Evolutionary conservation across 1,140 invertebrate species (phyloP).

Genomic region (Ceratosolen fusciceps): DNA sequence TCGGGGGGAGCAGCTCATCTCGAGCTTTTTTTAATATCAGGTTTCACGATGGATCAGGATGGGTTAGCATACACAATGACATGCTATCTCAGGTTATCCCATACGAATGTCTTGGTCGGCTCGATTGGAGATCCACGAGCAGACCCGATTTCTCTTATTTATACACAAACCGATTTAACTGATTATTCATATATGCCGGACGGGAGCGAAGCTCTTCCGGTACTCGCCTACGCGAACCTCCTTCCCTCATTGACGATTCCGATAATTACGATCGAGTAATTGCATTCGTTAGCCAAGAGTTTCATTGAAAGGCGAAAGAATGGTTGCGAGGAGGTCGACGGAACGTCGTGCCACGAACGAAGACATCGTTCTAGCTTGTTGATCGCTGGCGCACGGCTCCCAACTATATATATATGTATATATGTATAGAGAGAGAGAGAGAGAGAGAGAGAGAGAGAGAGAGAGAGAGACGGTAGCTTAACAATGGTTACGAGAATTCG

Average conservation of each 20-base stretch:
- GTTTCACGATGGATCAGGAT: not conserved
- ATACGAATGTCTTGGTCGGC: slow-evolving; percentile 17
- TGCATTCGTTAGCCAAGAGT: no score
- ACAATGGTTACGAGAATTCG: slow-evolving; percentile 6
- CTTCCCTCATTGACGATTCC: slow-evolving; percentile 8
- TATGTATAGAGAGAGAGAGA: no score
- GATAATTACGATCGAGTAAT: slow-evolving; percentile 32
- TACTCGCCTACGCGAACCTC: slow-evolving; percentile 8
- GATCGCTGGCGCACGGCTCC: no score
- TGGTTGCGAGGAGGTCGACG: not conserved
- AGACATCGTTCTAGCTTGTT: no score
- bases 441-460: no score
- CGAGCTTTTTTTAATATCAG: no score
- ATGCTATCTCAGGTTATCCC: not conserved
- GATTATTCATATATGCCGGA: slow-evolving; percentile 28
- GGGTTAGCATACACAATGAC: not conserved
- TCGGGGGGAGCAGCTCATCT: not conserved
- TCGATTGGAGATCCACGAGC: not conserved
- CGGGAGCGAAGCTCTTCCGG: slow-evolving; percentile 4
- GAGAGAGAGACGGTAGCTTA: no score
- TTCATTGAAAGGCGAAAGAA: not conserved
- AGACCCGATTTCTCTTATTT: slow-evolving; percentile 4
- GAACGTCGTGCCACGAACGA: no score
- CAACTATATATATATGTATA: no score
- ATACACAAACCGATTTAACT: slow-evolving; percentile 20